Evolutionary conservation across 2,797 vertebrate species (phyloP).

Genomic region (Malurus splendens): DNA sequence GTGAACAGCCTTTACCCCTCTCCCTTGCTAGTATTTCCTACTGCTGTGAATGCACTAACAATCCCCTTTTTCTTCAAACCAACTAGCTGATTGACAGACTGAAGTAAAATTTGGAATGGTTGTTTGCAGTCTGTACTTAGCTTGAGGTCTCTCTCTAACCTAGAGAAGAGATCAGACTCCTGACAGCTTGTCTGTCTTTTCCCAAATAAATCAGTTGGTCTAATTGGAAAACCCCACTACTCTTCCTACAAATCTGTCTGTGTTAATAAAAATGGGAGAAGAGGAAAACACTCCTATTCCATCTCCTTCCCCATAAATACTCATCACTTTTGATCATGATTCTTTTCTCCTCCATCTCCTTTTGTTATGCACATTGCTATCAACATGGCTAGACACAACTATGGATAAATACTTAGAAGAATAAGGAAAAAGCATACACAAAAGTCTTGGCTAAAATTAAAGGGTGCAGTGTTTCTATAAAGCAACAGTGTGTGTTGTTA

Average conservation of each 20-base stretch:
- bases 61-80: background rate
- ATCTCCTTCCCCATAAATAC: background rate
- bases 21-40: background rate
- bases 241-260: background rate
- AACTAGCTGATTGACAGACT: background rate
- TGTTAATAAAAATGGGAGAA: background rate
- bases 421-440: background rate
- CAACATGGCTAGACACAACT: background rate
- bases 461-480: background rate
- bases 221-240: background rate
- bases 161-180: background rate
- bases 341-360: background rate
- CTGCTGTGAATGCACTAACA: background rate
- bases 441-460: background rate
- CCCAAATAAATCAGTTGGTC: background rate
- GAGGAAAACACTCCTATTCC: background rate
- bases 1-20: background rate
- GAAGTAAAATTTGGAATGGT: background rate
- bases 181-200: background rate
- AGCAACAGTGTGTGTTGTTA: background rate
- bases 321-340: background rate
- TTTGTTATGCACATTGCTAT: background rate
- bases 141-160: background rate
- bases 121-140: background rate
- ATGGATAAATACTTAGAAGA: background rate